Base-by-base conservation (phyloP, 2,888 invertebrate species). In the Notodonta ziczac region DNA sequence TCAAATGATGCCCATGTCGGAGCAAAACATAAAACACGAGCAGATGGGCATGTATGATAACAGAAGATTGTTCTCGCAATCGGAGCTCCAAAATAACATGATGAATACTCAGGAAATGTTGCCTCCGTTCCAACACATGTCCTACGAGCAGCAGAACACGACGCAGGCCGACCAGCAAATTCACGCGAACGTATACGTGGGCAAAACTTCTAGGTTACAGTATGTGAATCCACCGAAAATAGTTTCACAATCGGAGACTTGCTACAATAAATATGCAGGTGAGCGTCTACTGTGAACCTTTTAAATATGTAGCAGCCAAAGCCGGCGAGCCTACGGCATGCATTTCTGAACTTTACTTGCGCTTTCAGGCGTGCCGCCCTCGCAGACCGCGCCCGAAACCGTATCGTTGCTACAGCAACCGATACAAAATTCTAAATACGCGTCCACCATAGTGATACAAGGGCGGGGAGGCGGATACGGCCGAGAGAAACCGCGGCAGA, bases 351-450 rank as follows among this genome's bases (percentile, higher is more conserved):
- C 14, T 48, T 48, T 12, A 2, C 2, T 46, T 39, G 54, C 53
- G 62, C 9, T 63, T 50, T 35, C 74, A 85, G 84, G 79, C 56
- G 83, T 93, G 39, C 90, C 93, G 57, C 93, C 93, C 42, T 93
- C 93, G n/a, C 91, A 91, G 70, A 93, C 92, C 13, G 93, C 93
- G 32, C 93, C 93, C 24, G 93, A 93, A 73, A 93, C 93, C n/a
- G 93, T 93, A 44, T 92, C 92, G 10, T 76, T 93, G 50, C 80
- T 93, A 61, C 93, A 93, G 74, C 91, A 92, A 73, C 91, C 93
- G 40, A 79, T 87, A 58, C 90, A 86, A 65, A 86, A 82, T 65
- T 75, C 86, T 14, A 92, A 92, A 77, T 92, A 90, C 69, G 83
- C 89, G 50, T 84, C 90, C 10, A 78, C 87, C 5, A 80, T 90